Percentiles rank a stretch among this genome's conserved stretches.
Conservation (phyloP, 2,113 vertebrate genomes). For the Trichomycterus rosablanca region DNA sequence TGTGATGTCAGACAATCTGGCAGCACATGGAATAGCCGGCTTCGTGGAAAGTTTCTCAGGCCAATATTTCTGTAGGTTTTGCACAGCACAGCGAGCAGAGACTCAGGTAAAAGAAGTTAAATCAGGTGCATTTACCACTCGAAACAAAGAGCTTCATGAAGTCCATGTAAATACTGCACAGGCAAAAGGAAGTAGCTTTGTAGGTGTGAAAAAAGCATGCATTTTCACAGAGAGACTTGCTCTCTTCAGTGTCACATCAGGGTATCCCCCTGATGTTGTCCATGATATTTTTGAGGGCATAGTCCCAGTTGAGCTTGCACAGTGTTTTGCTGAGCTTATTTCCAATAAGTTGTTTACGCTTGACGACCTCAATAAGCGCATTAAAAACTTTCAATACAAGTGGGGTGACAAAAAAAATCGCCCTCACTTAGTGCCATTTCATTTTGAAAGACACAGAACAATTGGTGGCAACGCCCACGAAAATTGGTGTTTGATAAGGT, state of each 20-base stretch:
- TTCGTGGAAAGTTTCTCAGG: neutral
- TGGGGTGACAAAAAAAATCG: neutral
- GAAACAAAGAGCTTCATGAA: neutral
- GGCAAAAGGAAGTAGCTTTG: neutral
- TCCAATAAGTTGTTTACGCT: conserved; percentile 11
- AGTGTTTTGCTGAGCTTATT: neutral
- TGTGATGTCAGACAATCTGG: neutral
- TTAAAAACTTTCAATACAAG: conserved; percentile 1
- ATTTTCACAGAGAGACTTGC: conserved; percentile 3
- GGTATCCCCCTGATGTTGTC: conserved; percentile 5
- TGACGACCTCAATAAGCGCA: neutral
- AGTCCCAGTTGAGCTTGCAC: conserved; percentile 4
- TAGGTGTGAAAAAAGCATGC: conserved; percentile 25
- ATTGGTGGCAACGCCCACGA: no score
- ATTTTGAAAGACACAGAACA: no score
- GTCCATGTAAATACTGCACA: neutral
- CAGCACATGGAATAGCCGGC: conserved; percentile 3
- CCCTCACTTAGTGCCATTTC: neutral
- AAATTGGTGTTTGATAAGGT: no score
- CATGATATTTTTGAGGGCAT: no score
- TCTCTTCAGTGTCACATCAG: neutral
- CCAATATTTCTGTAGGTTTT: neutral
- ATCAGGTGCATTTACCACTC: neutral
- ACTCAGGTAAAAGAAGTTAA: conserved; percentile 2
- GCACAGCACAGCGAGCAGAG: neutral